A percentile compares a stretch with the other conserved stretches of the same genome.
phyloP scores from a whole-genome alignment of 2,797 vertebrate species.

The Brotula barbata region DNA sequence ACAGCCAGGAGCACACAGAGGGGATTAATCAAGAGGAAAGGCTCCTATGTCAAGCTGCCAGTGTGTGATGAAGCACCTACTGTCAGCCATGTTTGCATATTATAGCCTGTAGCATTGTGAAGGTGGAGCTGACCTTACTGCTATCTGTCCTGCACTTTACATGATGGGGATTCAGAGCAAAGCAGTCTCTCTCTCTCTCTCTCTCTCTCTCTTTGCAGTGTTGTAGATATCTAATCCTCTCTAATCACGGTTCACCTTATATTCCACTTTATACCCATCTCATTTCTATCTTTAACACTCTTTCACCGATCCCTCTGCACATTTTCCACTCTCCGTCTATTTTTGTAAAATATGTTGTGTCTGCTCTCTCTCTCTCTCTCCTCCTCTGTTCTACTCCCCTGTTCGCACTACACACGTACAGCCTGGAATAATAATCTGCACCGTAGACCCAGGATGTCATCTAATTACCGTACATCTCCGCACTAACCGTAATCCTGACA shows the following conservation, averaged over 20 bases:
- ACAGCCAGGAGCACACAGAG: conserved; percentile 39
- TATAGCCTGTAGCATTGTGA: conserved; percentile 64
- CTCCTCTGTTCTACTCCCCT: conserved; percentile 5
- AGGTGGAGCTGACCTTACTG: conserved; percentile 75
- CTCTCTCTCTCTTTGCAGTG: conserved; percentile 21
- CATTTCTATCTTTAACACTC: conserved; percentile 66
- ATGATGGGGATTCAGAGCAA: conserved; percentile 29
- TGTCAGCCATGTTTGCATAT: conserved; percentile 73
- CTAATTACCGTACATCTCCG: neutral
- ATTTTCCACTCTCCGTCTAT: conserved; percentile 17
- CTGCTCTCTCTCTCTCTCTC: conserved; percentile 5
- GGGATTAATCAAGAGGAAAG: conserved; percentile 70
- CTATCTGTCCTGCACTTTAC: conserved; percentile 60
- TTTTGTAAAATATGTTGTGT: no score
- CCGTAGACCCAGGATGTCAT: conserved; percentile 13
- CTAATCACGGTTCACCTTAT: conserved; percentile 76
- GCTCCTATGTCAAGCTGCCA: conserved; percentile 65
- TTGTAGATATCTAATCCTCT: conserved; percentile 74
- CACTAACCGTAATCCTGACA: conserved; percentile 12
- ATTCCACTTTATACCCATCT: conserved; percentile 75
- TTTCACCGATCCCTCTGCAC: conserved; percentile 64
- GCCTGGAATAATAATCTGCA: conserved; percentile 18
- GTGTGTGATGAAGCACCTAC: conserved; percentile 71
- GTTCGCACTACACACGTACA: conserved; percentile 26
- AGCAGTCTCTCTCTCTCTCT: conserved; percentile 23